These are phyloP conservation scores for Lampropteryx suffumata DNA, from an alignment of 2,888 invertebrate species.

Conservation along the genomic window DNA sequence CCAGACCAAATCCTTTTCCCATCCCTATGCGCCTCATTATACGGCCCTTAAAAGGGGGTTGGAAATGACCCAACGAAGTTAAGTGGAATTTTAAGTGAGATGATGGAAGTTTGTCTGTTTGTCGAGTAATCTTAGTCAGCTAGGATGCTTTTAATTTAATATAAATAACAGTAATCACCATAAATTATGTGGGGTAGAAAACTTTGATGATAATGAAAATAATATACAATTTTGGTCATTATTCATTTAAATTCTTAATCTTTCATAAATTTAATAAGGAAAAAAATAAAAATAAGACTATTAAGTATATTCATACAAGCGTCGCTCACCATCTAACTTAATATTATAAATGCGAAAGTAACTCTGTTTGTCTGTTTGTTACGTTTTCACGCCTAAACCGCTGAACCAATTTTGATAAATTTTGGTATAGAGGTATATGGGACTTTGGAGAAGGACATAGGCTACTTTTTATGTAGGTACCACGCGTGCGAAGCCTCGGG, in stretches of 20 bases:
- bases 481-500: too few species aligned
- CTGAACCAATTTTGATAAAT: too few species aligned
- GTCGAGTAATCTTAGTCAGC: conserved; percentile 2
- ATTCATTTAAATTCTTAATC: not conserved
- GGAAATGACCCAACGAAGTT: conserved; percentile 27
- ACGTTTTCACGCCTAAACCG: too few species aligned
- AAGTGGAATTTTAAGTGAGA: conserved; percentile 27
- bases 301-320: too few species aligned
- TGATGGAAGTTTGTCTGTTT: conserved; percentile 18
- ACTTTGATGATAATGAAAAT: not conserved
- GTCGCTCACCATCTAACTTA: too few species aligned
- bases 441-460: too few species aligned
- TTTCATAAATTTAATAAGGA: too few species aligned
- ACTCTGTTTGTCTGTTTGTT: too few species aligned
- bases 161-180: conserved; percentile 3
- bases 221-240: not conserved
- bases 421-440: too few species aligned
- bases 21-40: conserved; percentile 18
- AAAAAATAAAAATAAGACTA: too few species aligned
- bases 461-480: too few species aligned
- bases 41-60: conserved; percentile 24
- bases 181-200: conserved; percentile 3
- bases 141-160: conserved; percentile 7
- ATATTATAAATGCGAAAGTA: too few species aligned
- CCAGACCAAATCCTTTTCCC: not conserved